Conservation (phyloP, 1,140 invertebrate species). For the Rhynchophorus ferrugineus region DNA sequence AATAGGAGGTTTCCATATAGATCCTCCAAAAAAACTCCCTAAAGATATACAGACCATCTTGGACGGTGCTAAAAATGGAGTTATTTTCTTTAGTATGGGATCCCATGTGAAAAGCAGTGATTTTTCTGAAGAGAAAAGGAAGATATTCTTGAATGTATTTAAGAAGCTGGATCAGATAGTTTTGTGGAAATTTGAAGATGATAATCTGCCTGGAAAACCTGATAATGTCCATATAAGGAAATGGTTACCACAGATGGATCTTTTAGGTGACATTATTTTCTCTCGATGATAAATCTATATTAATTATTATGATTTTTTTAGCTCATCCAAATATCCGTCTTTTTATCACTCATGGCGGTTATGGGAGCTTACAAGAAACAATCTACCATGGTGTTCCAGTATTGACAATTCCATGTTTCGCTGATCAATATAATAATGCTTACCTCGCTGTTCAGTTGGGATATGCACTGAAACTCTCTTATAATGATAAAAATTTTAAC, state of each 20-base stretch:
- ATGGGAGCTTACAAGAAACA: constrained; percentile 61
- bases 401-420: constrained; percentile 58
- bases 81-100: constrained; percentile 52
- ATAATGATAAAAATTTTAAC: constrained; percentile 32
- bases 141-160: constrained; percentile 40
- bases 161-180: constrained; percentile 42
- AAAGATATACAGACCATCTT: constrained; percentile 48
- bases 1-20: constrained; percentile 49
- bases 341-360: constrained; percentile 42
- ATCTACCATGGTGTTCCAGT: constrained; percentile 62
- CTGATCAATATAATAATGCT: constrained; percentile 54
- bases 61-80: constrained; percentile 48
- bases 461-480: constrained; percentile 38
- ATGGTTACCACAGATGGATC: constrained; percentile 56
- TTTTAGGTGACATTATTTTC: constrained; percentile 43
- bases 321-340: constrained; percentile 28
- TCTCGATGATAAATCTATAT: too few species aligned
- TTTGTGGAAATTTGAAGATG: constrained; percentile 50
- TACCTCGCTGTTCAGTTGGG: constrained; percentile 41
- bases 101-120: constrained; percentile 40
- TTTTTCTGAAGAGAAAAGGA: constrained; percentile 34
- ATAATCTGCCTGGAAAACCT: constrained; percentile 41
- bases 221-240: constrained; percentile 44
- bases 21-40: constrained; percentile 36
- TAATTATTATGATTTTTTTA: too few species aligned